Evolutionary conservation across 2,797 vertebrate genomes (phyloP), one percentile per base, ranked within the genome.

Genomic region (Echiichthys vipera): DNA sequence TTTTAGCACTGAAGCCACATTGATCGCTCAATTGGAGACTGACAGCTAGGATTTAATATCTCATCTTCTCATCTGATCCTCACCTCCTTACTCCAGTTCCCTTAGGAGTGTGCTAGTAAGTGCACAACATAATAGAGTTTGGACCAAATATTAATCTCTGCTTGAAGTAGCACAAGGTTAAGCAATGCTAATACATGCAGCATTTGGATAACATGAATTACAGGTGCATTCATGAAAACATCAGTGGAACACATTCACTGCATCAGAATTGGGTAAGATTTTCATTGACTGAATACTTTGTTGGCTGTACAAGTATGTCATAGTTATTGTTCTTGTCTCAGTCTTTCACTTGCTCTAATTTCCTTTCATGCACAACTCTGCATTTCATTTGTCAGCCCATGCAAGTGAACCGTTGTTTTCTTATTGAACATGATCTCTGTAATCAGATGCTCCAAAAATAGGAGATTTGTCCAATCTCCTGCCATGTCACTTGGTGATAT

Each of bases 391-490:
- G 65, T 59, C 64, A 74, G 73, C 5, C 46, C n/a, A 3, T 32
- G 65, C 25, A 30, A 71, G 51, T 39, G 68, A 83, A 81, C 72
- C 63, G 57, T 77, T 68, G 62, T 57, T 67, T 62, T 66, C 62
- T 71, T 61, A 80, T 65, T 76, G 71, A 83, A 80, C 72, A 65
- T 72, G 74, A 87, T 82, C 67, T 37, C 54, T 57, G 57, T 75
- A 87, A 90, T 88, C 80, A 80, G 78, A 76, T 78, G 40, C 64
- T 81, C 68, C 57, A 65, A 76, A 88, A 86, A 85, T 79, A 81
- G 69, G 58, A 83, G 80, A 86, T 84, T 79, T 89, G 83, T 83
- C 73, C 77, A 84, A 87, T 86, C 89, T 90, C 82, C 80, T 84
- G 78, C 73, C 63, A 58, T 43, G 65, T 81, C 40, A 39, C 43